Percentiles rank a stretch among this genome's conserved stretches.
Conservation (phyloP, 1,140 invertebrate genomes). For the Drosophila malerkotliana region DNA sequence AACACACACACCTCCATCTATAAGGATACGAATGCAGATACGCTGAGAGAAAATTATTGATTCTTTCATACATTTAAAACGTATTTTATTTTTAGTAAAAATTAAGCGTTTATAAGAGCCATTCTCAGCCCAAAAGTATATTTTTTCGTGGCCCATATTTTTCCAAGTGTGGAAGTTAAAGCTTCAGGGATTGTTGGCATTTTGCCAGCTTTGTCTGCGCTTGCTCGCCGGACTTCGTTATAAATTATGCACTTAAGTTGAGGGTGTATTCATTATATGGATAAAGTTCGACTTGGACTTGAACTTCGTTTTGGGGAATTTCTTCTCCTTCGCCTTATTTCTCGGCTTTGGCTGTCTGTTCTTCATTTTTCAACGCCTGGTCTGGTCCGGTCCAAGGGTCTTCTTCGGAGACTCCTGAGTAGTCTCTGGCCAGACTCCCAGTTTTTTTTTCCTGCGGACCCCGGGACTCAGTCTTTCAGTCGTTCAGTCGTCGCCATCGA, state of each 20-base stretch:
- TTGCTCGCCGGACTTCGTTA: constrained; percentile 68
- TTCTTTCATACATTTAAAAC: no score
- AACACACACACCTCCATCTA: constrained; percentile 51
- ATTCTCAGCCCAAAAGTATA: neutral
- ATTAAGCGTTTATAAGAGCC: no score
- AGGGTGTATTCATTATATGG: constrained; percentile 79
- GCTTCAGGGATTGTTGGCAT: constrained; percentile 24
- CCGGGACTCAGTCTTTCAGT: constrained; percentile 4
- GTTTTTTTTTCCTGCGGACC: neutral
- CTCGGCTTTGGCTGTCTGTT: constrained; percentile 61
- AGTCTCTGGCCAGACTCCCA: neutral
- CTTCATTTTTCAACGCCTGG: constrained; percentile 80
- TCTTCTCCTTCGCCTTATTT: constrained; percentile 47
- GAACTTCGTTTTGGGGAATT: constrained; percentile 54
- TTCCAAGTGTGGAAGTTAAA: constrained; percentile 1
- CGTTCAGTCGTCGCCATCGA: constrained; percentile 55
- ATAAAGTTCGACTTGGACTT: constrained; percentile 70
- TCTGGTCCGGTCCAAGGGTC: constrained; percentile 50
- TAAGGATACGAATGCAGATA: constrained; percentile 23
- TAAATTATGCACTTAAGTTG: constrained; percentile 83
- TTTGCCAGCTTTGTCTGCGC: constrained; percentile 32
- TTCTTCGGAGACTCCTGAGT: neutral
- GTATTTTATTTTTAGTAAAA: no score
- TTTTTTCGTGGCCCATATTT: neutral
- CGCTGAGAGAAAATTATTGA: neutral